Evolutionary conservation across 2,888 invertebrate genomes (phyloP), one percentile per base, ranked within the genome.

Genomic region (Pegoplata infirma): DNA sequence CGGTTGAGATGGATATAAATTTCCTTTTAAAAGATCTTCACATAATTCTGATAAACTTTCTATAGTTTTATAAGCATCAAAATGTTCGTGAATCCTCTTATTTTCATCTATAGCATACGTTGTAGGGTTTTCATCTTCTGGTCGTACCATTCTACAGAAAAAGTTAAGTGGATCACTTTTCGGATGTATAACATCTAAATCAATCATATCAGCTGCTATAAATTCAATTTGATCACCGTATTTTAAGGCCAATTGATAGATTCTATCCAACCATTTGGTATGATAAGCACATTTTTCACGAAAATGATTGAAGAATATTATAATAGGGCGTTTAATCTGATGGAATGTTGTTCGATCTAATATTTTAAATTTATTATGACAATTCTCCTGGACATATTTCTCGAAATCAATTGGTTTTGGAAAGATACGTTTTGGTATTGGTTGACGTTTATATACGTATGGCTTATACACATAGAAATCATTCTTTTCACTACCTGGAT

Each of bases 31-130:
- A 10, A 84, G 40, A 8, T 81, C 23, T 5, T 66, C 59, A 71
- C 82, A 82, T 46, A 83, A 82, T 44, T 46, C 19, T 4, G 16
- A 47, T 8, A 84, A 49, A 0, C 5, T 61, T 16, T 78, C 74
- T 14, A 53, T 0, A 5, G 21, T 19, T 23, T 59, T 49, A 17
- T 69, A 61, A 5, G 5, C n/a, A 46, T 28, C 61, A 14, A 10
- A 17, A 12, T 66, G 44, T 19, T 69, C 28, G 49, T 75, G 10
- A 19, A 75, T 49, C 8, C 56, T 69, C n/a, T 71, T 71, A n/a
- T 67, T 44, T 25, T 56, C 23, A 25, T 79, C 74, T 16, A 71
- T 71, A 16, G 56, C 69, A 66, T 44, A 78, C 5, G 64, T 28
- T n/a, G 7, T 21, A 0, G 47, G 0, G 2, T 47, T 10, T 7